Conservation (phyloP, 1,140 invertebrate species). For the Orchestia grillus region DNA sequence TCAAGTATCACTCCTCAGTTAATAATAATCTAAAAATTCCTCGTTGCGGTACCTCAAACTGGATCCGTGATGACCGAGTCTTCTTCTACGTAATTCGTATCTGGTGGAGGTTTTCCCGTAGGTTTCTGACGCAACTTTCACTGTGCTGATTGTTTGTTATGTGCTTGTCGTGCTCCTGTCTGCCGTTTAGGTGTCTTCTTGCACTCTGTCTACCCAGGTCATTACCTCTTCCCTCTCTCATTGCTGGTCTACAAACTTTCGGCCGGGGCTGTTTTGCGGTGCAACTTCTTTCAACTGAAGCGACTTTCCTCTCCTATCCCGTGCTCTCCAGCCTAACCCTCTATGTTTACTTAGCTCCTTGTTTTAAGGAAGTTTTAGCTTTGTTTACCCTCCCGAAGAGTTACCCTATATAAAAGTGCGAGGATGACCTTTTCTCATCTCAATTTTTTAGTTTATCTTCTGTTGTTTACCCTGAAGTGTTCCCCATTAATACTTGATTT, state of each 20-base stretch:
- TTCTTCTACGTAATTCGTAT: neutral
- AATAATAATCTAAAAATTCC: neutral
- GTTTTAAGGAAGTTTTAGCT: neutral
- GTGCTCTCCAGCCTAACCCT: neutral
- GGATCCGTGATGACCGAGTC: neutral
- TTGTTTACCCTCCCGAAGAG: neutral
- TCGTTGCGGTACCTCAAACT: neutral
- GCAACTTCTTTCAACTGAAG: neutral
- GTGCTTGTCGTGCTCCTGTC: neutral
- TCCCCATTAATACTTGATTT: conserved; percentile 51
- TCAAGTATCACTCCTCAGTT: neutral
- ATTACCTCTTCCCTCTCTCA: neutral
- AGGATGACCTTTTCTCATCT: neutral
- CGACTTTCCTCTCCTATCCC: neutral
- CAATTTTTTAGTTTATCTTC: neutral
- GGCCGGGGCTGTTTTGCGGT: neutral
- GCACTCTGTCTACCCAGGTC: neutral
- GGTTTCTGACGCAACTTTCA: neutral
- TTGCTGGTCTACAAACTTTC: neutral
- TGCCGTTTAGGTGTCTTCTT: neutral
- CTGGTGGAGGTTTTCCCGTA: neutral
- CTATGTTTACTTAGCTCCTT: neutral
- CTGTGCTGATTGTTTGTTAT: neutral
- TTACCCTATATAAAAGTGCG: neutral
- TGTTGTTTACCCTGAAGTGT: conserved; percentile 39